Percentiles rank a stretch among this genome's conserved stretches.
These are phyloP conservation scores for Bombus impatiens DNA, from an alignment of 1,140 invertebrate species.

Conservation along the genomic window DNA sequence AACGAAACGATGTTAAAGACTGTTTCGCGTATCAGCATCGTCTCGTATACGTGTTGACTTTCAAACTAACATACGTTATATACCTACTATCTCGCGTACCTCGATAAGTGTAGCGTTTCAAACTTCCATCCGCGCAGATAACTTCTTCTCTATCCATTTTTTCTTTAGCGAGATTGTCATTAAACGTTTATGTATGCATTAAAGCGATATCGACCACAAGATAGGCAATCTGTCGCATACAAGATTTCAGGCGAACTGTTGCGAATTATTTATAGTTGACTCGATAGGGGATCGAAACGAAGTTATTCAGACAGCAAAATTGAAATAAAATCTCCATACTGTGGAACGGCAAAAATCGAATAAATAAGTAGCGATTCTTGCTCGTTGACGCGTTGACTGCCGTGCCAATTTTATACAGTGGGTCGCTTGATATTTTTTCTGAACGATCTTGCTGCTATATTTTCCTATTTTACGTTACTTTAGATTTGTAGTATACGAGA, in stretches of 20 bases:
- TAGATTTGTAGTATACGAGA: no score
- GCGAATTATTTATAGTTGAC: constrained; percentile 28
- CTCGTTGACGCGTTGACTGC: neutral
- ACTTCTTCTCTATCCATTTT: no score
- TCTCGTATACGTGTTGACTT: neutral
- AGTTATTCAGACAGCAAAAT: constrained; percentile 22
- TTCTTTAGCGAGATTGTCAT: constrained; percentile 4
- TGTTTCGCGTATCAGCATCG: constrained; percentile 1
- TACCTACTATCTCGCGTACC: neutral
- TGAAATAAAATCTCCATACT: constrained; percentile 19
- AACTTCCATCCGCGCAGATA: constrained; percentile 1
- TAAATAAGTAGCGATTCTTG: constrained; percentile 15
- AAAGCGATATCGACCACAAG: constrained; percentile 22
- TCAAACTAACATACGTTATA: neutral
- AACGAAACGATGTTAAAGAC: constrained; percentile 4
- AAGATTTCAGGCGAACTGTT: neutral
- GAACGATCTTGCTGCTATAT: no score
- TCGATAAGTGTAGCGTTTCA: constrained; percentile 10
- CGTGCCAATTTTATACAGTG: no score
- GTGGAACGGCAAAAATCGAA: neutral
- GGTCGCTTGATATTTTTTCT: no score
- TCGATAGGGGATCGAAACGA: neutral
- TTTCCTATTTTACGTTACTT: no score
- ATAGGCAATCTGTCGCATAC: neutral
- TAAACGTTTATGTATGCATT: constrained; percentile 39